Base-by-base conservation (phyloP, 2,888 invertebrate genomes). In the Noctua fimbriata region DNA sequence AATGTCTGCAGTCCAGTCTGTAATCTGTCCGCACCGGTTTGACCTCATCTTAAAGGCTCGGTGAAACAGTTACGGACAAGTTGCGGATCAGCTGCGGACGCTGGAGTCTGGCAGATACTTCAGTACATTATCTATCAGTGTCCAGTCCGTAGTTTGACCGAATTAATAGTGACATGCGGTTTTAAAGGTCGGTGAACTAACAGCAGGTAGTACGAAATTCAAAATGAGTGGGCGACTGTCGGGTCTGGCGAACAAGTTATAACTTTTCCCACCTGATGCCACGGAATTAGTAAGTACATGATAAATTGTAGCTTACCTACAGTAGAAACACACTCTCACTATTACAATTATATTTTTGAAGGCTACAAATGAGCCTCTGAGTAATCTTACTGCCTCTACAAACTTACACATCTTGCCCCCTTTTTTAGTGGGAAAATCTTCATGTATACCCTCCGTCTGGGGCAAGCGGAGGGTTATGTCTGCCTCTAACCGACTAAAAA, bases 191-290 rank as follows among this genome's bases (percentile, higher is more conserved):
- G 16, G 32, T 65, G 12, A 82, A 66, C 65, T 55, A 24, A n/a
- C 52, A 58, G 14, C 32, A 67, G 3, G 16, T 41, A 67, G 2
- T 21, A 44, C 4, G 14, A 75, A 32, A 66, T 73, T 32, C 47
- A 32, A 75, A 75, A 67, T 49, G 82, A 1, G 65, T 73, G 36
- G 47, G 47, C 24, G 73, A 16, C 36, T 24, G 80, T 47, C 55
- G 28, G 10, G 24, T 14, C 21, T 12, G 69, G n/a, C 18, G 55
- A 41, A 32, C 32, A 41, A 41, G 41, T 41, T 41, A 41, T 9
- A 41, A 41, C 41, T 41, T 7, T 41, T 41, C 9, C 41, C 41
- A 9, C 41, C 9, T 41, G 41, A 41, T 41, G 41, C 9, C 41
- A 41, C 41, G 9, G 9, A 41, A 36, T 41, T 41, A 41, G 41